Percentiles rank a stretch among this genome's conserved stretches.
phyloP scores from a whole-genome alignment of 1,140 invertebrate genomes.

The Anoplophora glabripennis region DNA sequence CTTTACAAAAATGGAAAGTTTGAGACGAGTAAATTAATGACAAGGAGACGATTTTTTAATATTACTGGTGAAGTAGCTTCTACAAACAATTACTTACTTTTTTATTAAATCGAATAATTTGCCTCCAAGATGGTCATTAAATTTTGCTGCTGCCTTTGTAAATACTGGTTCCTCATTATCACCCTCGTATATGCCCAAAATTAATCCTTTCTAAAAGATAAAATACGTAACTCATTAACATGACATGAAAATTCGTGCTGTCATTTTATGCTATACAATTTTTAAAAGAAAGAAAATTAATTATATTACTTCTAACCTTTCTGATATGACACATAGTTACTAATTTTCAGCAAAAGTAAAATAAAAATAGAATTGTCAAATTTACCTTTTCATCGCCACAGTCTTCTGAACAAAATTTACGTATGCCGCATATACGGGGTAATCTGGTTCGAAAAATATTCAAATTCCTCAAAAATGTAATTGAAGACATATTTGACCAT shows the following conservation, averaged over 20 bases:
- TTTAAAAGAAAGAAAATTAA: no score
- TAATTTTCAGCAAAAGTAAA: no score
- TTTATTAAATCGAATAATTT: constrained; percentile 39
- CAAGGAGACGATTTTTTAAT: no score
- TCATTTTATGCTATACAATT: no score
- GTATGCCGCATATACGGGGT: constrained; percentile 9
- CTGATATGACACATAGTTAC: no score
- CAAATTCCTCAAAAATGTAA: constrained; percentile 24
- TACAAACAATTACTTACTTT: constrained; percentile 6
- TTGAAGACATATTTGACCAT: constrained; percentile 26
- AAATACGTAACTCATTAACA: no score
- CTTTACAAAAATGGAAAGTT: not conserved
- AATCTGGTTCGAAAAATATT: constrained; percentile 22
- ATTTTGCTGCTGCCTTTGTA: constrained; percentile 37
- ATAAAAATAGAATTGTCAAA: constrained; percentile 8
- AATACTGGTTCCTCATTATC: constrained; percentile 36
- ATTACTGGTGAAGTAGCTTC: no score
- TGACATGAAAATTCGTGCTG: no score
- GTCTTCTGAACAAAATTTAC: constrained; percentile 30
- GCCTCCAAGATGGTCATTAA: constrained; percentile 36
- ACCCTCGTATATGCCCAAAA: constrained; percentile 46
- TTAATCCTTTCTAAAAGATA: constrained; percentile 35
- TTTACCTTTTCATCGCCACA: constrained; percentile 30
- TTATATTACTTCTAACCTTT: no score
- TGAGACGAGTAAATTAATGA: not conserved